A percentile compares a stretch with the other conserved stretches of the same genome.
Evolutionary conservation across 2,888 invertebrate species (phyloP).

Genomic region (Pristionchus maxplancki): DNA sequence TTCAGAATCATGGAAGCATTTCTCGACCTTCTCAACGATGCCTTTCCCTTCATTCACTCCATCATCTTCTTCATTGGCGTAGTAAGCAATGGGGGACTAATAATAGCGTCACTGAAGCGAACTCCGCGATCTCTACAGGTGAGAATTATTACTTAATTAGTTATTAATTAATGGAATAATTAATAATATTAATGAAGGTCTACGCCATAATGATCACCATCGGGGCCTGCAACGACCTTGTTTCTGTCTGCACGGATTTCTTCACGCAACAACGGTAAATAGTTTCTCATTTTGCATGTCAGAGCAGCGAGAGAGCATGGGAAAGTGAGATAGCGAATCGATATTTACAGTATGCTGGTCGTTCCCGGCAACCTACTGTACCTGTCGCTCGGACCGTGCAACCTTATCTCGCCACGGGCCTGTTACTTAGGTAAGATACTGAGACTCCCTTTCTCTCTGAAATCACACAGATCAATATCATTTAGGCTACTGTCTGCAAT

Average conservation of each 20-base stretch:
- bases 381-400: not conserved
- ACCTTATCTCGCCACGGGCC: not conserved
- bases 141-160: too few species aligned
- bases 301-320: too few species aligned
- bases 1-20: not conserved
- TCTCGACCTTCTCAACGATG: not conserved
- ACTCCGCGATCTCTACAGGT: not conserved
- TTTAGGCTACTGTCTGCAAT: not conserved
- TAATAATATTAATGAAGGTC: not conserved
- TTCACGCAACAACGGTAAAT: not conserved
- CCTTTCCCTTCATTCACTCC: not conserved
- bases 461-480: too few species aligned
- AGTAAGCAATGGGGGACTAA: not conserved
- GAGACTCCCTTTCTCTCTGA: too few species aligned
- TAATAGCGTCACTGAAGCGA: not conserved
- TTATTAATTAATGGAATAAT: too few species aligned
- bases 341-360: constrained; percentile 19
- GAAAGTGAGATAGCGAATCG: too few species aligned
- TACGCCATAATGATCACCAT: not conserved
- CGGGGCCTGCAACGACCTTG: not conserved
- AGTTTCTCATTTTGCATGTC: too few species aligned
- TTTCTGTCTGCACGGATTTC: not conserved
- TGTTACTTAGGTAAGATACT: too few species aligned
- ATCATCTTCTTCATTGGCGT: not conserved
- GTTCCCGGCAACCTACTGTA: constrained; percentile 15